Evolutionary conservation across 2,888 invertebrate species (phyloP).

Genomic region (Leucania comma): DNA sequence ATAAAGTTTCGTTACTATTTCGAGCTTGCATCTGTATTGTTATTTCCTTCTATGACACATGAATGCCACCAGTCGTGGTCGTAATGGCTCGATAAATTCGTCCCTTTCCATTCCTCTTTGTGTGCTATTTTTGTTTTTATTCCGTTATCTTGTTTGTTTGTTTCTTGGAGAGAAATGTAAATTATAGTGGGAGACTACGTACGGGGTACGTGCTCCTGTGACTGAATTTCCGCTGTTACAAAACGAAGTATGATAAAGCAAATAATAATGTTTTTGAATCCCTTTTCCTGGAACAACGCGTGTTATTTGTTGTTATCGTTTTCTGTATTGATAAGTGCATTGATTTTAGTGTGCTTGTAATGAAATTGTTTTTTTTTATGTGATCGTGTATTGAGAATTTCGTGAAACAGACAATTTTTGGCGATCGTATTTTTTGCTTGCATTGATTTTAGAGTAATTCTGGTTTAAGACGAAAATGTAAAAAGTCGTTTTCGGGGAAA

Average conservation of each 20-base stretch:
- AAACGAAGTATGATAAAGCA: constrained; percentile 14
- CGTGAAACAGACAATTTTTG: too few relatives aligned
- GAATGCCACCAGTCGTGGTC: constrained; percentile 62
- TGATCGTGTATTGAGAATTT: too few relatives aligned
- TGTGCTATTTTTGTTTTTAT: constrained; percentile 69
- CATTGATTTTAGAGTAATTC: too few relatives aligned
- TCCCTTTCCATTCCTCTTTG: constrained; percentile 65
- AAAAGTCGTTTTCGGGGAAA: too few relatives aligned
- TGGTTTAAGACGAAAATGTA: too few relatives aligned
- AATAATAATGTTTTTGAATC: not conserved
- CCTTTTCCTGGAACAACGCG: not conserved
- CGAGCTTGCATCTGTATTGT: constrained; percentile 55
- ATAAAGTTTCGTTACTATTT: constrained; percentile 43
- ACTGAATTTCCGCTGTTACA: constrained; percentile 21
- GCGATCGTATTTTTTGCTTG: too few relatives aligned
- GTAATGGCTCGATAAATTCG: constrained; percentile 76
- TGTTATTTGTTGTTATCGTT: not conserved
- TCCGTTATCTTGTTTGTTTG: constrained; percentile 69
- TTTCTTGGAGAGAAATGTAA: constrained; percentile 62
- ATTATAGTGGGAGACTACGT: constrained; percentile 44
- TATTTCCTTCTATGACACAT: constrained; percentile 68
- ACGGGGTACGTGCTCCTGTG: constrained; percentile 23
- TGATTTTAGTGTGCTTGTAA: not conserved
- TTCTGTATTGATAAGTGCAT: not conserved
- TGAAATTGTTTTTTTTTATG: not conserved